phyloP scores from a whole-genome alignment of 35 echinoderm and acorn worm genomes.

The Apostichopus parvimensis region DNA sequence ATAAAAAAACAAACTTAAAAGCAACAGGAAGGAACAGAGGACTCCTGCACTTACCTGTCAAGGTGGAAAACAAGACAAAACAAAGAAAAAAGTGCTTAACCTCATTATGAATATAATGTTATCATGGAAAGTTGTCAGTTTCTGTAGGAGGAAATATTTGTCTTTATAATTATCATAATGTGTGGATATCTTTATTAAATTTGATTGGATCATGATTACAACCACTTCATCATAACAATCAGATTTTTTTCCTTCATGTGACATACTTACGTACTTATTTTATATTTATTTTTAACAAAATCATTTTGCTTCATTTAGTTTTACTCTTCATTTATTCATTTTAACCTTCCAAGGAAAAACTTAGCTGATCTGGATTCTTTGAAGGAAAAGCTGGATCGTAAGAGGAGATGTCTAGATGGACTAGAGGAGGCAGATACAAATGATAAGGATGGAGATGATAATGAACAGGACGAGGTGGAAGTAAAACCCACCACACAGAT shows the following conservation, averaged over 20 bases:
- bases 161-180: background rate
- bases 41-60: too few species aligned
- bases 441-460: conserved; percentile 22
- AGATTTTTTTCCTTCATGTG: too few species aligned
- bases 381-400: conserved; percentile 59
- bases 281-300: too few species aligned
- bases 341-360: conserved; percentile 65
- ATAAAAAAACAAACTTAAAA: too few species aligned
- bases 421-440: background rate
- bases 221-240: background rate
- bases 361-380: conserved; percentile 70
- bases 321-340: background rate
- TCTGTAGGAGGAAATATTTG: too few species aligned
- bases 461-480: background rate
- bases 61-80: too few species aligned
- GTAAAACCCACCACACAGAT: background rate
- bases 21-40: too few species aligned
- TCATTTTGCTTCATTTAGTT: background rate
- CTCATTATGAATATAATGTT: too few species aligned
- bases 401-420: conserved; percentile 45
- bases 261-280: too few species aligned
- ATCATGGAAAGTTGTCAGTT: too few species aligned
- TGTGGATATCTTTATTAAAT: background rate
- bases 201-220: background rate
- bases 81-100: too few species aligned